Percentiles rank a stretch among this genome's conserved stretches.
Evolutionary conservation across 2,888 invertebrate genomes (phyloP).

Genomic region (Esperia sulphurella): DNA sequence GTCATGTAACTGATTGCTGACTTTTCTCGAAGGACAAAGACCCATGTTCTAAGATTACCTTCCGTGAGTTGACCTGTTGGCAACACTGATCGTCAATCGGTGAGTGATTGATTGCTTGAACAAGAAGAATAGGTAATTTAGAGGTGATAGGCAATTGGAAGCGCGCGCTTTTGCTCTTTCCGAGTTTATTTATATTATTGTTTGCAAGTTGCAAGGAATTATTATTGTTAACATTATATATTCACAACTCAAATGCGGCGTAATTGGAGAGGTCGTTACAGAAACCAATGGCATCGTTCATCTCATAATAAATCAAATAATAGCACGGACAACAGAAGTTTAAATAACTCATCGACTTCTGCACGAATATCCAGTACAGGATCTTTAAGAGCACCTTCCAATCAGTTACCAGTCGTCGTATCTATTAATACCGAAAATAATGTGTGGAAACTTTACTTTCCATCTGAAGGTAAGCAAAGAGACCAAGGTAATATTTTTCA

Average conservation of each 20-base stretch:
- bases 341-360: slow-evolving; percentile 44
- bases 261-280: slow-evolving; percentile 62
- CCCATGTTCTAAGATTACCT: no score
- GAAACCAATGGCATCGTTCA: slow-evolving; percentile 48
- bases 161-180: no score
- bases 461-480: slow-evolving; percentile 78
- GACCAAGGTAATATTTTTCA: no score
- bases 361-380: slow-evolving; percentile 33
- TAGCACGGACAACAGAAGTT: slow-evolving; percentile 36
- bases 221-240: not conserved
- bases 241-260: slow-evolving; percentile 47
- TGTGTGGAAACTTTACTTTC: slow-evolving; percentile 90
- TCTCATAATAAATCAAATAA: slow-evolving; percentile 27
- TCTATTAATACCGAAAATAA: slow-evolving; percentile 65
- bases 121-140: no score
- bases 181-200: no score
- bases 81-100: no score
- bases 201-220: no score
- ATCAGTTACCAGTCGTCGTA: slow-evolving; percentile 56
- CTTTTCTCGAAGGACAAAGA: no score
- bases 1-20: no score
- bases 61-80: no score
- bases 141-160: no score
- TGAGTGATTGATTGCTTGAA: no score
- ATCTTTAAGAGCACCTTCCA: slow-evolving; percentile 60